These are phyloP conservation scores for Danionella cerebrum DNA, from an alignment of 2,113 vertebrate species.

Conservation along the genomic window DNA sequence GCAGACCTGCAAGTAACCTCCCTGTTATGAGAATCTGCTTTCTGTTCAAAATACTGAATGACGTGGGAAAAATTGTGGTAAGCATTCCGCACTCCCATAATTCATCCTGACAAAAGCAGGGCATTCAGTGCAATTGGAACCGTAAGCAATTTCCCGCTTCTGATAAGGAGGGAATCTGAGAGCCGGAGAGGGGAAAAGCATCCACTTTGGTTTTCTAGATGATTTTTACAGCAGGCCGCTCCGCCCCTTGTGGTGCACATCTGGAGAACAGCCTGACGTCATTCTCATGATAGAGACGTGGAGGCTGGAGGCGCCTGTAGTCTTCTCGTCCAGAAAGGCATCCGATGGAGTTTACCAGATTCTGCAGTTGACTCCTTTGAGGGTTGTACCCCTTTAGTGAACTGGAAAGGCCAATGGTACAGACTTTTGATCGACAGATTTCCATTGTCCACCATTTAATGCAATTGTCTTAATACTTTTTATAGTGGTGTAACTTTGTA, in stretches of 20 bases:
- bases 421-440: too few relatives aligned
- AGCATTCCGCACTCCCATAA: background rate
- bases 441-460: too few relatives aligned
- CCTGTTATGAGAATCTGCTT: background rate
- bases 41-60: background rate
- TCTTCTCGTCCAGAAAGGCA: too few relatives aligned
- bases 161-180: background rate
- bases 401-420: too few relatives aligned
- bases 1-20: too few relatives aligned
- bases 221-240: conserved; percentile 23
- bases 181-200: background rate
- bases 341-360: too few relatives aligned
- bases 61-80: background rate
- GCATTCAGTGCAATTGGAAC: background rate
- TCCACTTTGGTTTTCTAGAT: conserved; percentile 23
- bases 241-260: conserved; percentile 60
- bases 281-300: too few relatives aligned
- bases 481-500: too few relatives aligned
- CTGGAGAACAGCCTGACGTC: conserved; percentile 69
- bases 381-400: too few relatives aligned
- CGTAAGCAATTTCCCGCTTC: background rate
- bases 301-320: too few relatives aligned
- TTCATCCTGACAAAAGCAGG: conserved; percentile 1
- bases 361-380: too few relatives aligned
- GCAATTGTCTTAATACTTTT: too few relatives aligned